phyloP scores from a whole-genome alignment of 2,888 invertebrate species.

The Drosophila tanythrix region DNA sequence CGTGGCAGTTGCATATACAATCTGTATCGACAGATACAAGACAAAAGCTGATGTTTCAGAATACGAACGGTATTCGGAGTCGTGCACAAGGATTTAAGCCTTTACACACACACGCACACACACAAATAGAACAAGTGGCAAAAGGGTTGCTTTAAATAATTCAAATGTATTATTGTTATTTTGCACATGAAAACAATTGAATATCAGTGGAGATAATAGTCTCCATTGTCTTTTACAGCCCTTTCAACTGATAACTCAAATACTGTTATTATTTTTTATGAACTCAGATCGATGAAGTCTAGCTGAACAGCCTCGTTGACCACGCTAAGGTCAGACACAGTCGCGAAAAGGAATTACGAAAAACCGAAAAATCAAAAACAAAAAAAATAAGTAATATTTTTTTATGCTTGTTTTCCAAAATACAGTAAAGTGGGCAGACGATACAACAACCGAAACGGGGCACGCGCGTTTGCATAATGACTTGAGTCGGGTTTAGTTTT shows the following conservation, averaged over 20 bases:
- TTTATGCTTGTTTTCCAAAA: slow-evolving; percentile 20
- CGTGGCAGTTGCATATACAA: slow-evolving; percentile 22
- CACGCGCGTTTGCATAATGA: slow-evolving; percentile 82
- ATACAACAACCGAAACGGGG: slow-evolving; percentile 77
- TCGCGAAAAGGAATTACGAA: slow-evolving; percentile 13
- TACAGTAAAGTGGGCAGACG: slow-evolving; percentile 53
- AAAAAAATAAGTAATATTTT: not conserved
- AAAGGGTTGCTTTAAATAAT: not conserved
- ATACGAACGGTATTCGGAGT: slow-evolving; percentile 5
- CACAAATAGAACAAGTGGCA: slow-evolving; percentile 2
- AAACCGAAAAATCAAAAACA: slow-evolving; percentile 16
- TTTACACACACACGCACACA: slow-evolving; percentile 18
- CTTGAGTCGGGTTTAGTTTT: slow-evolving; percentile 75
- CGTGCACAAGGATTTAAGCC: slow-evolving; percentile 6
- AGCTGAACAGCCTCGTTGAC: not conserved
- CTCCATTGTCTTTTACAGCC: slow-evolving; percentile 50
- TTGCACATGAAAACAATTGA: slow-evolving; percentile 29
- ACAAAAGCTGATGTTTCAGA: not conserved
- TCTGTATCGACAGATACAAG: not conserved
- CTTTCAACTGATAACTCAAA: slow-evolving; percentile 37
- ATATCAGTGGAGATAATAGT: slow-evolving; percentile 19
- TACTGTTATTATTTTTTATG: slow-evolving; percentile 27
- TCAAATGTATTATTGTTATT: not conserved
- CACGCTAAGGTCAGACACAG: slow-evolving; percentile 1
- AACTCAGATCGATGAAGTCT: not conserved